Base-by-base conservation (phyloP, 2,888 invertebrate species). In the Volucella zonaria region DNA sequence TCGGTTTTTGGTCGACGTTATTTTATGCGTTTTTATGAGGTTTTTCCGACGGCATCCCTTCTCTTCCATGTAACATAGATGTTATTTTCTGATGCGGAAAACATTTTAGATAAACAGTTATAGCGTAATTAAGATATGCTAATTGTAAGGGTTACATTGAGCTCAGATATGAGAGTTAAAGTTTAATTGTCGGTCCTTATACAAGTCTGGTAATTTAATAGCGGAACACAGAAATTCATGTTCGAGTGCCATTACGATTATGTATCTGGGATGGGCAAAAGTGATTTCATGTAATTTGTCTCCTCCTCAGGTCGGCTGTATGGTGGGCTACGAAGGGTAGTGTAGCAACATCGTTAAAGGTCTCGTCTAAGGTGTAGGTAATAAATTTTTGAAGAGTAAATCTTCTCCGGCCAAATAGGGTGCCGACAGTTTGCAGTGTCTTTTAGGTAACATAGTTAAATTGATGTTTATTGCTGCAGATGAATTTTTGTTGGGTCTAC, bases 81-180 rank as follows among this genome's bases (percentile, higher is more conserved):
- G 62, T 45, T 47, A 11, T 14, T 43, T 15, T 8, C 58, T 58
- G 18, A 18, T 15, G 31, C 12, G 18, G 51, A 18, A 59, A 11
- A 31, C 10, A 18, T n/a, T 67, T 54, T 23, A 76, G 76, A 76
- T 68, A 68, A 76, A 76, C 68, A 52, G 76, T 76, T 68, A 76
- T 76, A 59, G 52, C 61, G 76, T 76, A 76, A 76, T 76, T 76
- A 76, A 76, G 76, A 76, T 76, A 76, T 76, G 76, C 76, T 76
- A 76, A 76, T 76, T 76, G 68, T 43, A 68, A 64, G 54, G 76
- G 76, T 61, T 61, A 51, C 59, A 10, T 3, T 9, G 12, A 18
- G 45, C 45, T 4, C 40, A 43, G 66, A 52, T 67, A 51, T 45
- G 68, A 40, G 64, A 23, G 76, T 45, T 49, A 56, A 75, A 51